Conservation (phyloP, 2,113 vertebrate genomes). For the Panurus biarmicus region DNA sequence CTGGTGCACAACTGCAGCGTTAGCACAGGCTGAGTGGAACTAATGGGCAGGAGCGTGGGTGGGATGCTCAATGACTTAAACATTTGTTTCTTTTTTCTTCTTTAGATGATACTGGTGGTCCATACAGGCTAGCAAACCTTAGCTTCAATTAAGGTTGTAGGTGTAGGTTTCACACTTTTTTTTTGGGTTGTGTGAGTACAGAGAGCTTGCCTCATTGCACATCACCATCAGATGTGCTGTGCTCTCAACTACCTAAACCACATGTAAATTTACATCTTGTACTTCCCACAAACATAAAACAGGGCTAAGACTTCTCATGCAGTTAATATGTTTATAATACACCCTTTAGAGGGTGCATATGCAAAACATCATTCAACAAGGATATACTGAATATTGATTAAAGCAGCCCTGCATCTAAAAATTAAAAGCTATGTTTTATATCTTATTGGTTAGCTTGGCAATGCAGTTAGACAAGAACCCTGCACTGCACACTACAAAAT, state of each 20-base stretch:
- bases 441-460: not conserved
- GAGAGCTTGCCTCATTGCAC: accelerated
- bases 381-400: not conserved
- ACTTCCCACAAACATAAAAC: not conserved
- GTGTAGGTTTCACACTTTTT: not conserved
- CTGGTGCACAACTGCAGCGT: not conserved
- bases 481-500: not conserved
- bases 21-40: slow-evolving; percentile 42
- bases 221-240: not conserved
- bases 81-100: not conserved
- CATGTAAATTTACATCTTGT: not conserved
- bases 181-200: not conserved
- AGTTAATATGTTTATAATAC: not conserved
- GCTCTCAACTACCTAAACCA: not conserved
- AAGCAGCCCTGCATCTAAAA: not conserved
- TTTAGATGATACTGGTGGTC: slow-evolving; percentile 6
- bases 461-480: not conserved
- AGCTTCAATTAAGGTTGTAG: not conserved
- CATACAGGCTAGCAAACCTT: not conserved
- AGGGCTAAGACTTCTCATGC: not conserved
- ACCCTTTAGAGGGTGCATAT: not conserved
- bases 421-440: not conserved
- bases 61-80: slow-evolving; percentile 46
- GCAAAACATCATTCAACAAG: not conserved
- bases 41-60: slow-evolving; percentile 18